Evolutionary conservation across 1,140 invertebrate genomes (phyloP), one percentile per base, ranked within the genome.

Genomic region (Hyles vespertilio): DNA sequence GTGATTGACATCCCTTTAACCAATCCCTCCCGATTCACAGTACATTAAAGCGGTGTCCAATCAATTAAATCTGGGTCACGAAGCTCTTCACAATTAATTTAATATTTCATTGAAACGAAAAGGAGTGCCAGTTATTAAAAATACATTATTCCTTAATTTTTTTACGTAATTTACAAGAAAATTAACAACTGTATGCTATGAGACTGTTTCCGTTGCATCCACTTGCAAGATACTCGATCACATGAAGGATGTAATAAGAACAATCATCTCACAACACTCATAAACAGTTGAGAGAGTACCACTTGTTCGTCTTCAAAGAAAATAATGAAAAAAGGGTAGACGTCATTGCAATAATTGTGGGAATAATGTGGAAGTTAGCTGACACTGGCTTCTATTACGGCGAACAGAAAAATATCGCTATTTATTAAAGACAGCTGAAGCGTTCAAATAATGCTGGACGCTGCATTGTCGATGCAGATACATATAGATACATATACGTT

Each of bases 371-470:
- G 56, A 63, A 64, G 59, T 64, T 69, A 66, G 60, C 65, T 58
- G 52, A 65, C 56, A 64, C 58, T 58, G 59, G 53, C 56, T 68
- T 65, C 60, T 67, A 63, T 70, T 66, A 65, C 46, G 51, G 36
- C 43, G 47, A 55, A 63, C 53, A 70, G 70, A 68, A 74, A 67
- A 67, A 76, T 70, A 70, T 70, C 51, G 60, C 64, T 61, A 72
- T 70, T 71, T 75, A 70, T 74, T 70, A 75, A 74, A 78, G 65
- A 68, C 60, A 59, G 54, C 69, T 64, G 67, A 69, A 70, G 65
- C 71, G 64, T 59, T 56, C 56, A 58, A 32, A 61, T 47, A 63
- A 58, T 51, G 63, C 11, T 59, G 62, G 34, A 52, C n/a, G n/a
- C 33, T 63, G 48, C 12, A 1, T 45, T 64, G 32, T 64, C 62